phyloP scores from a whole-genome alignment of 92 coral and sea anemone genomes.

The Phymanthus crucifer region DNA sequence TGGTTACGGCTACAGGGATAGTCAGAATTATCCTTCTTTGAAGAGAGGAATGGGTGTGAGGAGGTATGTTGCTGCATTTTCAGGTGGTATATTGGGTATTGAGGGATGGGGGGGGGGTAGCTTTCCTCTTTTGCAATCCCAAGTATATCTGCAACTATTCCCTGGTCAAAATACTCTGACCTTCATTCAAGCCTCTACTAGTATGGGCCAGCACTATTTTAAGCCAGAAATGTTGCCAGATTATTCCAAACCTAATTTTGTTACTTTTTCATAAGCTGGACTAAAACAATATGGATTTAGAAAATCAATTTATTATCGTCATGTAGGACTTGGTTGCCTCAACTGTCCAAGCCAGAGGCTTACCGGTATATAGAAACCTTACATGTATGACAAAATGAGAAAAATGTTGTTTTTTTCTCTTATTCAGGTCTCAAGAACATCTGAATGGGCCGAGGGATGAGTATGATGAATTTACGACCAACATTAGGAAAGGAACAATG shows the following conservation, averaged over 20 bases:
- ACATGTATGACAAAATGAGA: too few relatives aligned
- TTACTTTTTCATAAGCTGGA: not conserved
- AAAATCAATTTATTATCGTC: too few relatives aligned
- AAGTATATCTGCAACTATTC: too few relatives aligned
- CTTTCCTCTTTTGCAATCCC: too few relatives aligned
- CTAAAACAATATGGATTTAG: not conserved
- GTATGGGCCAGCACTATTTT: too few relatives aligned
- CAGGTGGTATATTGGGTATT: not conserved
- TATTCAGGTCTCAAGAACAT: conserved; percentile 39
- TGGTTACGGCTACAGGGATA: conserved; percentile 72
- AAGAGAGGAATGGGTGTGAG: conserved; percentile 61
- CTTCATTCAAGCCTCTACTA: too few relatives aligned
- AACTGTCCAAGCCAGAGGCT: too few relatives aligned
- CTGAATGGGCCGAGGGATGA: conserved; percentile 46
- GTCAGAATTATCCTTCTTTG: conserved; percentile 87
- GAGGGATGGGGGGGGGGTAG: too few relatives aligned
- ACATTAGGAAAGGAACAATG: conserved; percentile 81
- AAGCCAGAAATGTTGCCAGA: not conserved
- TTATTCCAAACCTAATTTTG: not conserved
- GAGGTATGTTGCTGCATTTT: not conserved
- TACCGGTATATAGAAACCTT: too few relatives aligned
- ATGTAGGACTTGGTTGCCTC: too few relatives aligned
- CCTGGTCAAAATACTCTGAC: too few relatives aligned
- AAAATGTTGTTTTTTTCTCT: not conserved
- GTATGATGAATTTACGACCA: conserved; percentile 40